Percentiles rank a stretch among this genome's conserved stretches.
phyloP scores from a whole-genome alignment of 2,113 vertebrate species.

The Pseudorhombus dupliciocellatus region DNA sequence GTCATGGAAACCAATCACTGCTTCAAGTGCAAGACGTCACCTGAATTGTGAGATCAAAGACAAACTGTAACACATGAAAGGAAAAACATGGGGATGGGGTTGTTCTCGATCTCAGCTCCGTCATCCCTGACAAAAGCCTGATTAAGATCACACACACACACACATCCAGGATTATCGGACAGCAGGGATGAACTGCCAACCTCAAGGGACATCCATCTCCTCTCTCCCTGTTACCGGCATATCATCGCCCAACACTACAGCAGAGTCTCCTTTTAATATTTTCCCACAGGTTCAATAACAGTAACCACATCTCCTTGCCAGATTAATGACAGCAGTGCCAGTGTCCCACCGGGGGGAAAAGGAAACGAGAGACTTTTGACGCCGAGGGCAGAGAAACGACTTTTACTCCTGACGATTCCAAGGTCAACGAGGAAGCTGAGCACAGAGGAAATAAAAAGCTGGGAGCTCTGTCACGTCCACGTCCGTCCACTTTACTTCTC shows the following conservation, averaged over 20 bases:
- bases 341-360: constrained; percentile 34
- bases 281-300: constrained; percentile 68
- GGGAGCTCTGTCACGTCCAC: not conserved
- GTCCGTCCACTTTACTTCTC: not conserved
- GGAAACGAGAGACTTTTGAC: constrained; percentile 26
- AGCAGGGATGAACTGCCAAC: constrained; percentile 64
- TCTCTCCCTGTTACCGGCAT: constrained; percentile 67
- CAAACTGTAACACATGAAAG: not conserved
- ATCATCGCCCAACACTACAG: constrained; percentile 70
- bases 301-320: constrained; percentile 55
- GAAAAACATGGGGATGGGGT: constrained; percentile 29
- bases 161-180: not conserved
- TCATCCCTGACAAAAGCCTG: constrained; percentile 77
- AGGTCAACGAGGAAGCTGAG: constrained; percentile 55
- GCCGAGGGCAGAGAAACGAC: constrained; percentile 53
- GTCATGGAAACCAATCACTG: not conserved
- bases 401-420: constrained; percentile 56
- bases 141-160: constrained; percentile 57
- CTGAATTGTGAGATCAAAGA: not conserved
- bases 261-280: constrained; percentile 75
- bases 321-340: constrained; percentile 59
- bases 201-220: constrained; percentile 77
- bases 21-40: not conserved
- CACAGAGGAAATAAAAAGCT: constrained; percentile 19
- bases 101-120: constrained; percentile 69